phyloP scores from a whole-genome alignment of 2,888 invertebrate species.

The Pheosia tremula region DNA sequence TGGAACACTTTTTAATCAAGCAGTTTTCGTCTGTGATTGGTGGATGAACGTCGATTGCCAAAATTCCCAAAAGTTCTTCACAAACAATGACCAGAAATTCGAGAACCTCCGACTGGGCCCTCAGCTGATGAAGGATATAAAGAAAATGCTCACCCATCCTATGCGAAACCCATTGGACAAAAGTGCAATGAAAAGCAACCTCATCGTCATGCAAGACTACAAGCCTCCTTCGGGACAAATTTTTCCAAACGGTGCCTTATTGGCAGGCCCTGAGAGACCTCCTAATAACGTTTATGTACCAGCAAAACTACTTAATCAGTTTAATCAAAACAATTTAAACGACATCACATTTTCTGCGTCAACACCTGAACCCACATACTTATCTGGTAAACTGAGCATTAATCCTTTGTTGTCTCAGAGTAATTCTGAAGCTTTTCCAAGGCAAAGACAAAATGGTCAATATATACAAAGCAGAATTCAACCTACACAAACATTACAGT shows the following conservation, averaged over 20 bases:
- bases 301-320: slow-evolving; percentile 59
- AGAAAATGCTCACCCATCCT: slow-evolving; percentile 83
- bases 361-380: slow-evolving; percentile 66
- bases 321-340: slow-evolving; percentile 49
- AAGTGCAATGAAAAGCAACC: slow-evolving; percentile 60
- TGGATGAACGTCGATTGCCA: slow-evolving; percentile 87
- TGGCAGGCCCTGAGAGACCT: slow-evolving; percentile 58
- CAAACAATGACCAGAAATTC: slow-evolving; percentile 71
- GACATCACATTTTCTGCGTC: slow-evolving; percentile 63
- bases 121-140: slow-evolving; percentile 83
- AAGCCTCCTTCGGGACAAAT: slow-evolving; percentile 71
- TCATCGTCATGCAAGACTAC: slow-evolving; percentile 75
- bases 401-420: slow-evolving; percentile 42
- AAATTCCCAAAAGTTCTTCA: slow-evolving; percentile 67
- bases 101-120: slow-evolving; percentile 78
- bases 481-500: slow-evolving; percentile 41
- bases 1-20: slow-evolving; percentile 88
- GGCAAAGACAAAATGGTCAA: slow-evolving; percentile 56
- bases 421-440: slow-evolving; percentile 58
- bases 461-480: slow-evolving; percentile 47
- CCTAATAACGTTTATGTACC: slow-evolving; percentile 64
- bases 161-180: slow-evolving; percentile 74
- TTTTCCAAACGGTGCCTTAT: slow-evolving; percentile 64
- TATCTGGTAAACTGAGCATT: slow-evolving; percentile 52
- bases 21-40: slow-evolving; percentile 87